phyloP scores from a whole-genome alignment of 2,797 vertebrate genomes.

The Malacoctenus gilli region DNA sequence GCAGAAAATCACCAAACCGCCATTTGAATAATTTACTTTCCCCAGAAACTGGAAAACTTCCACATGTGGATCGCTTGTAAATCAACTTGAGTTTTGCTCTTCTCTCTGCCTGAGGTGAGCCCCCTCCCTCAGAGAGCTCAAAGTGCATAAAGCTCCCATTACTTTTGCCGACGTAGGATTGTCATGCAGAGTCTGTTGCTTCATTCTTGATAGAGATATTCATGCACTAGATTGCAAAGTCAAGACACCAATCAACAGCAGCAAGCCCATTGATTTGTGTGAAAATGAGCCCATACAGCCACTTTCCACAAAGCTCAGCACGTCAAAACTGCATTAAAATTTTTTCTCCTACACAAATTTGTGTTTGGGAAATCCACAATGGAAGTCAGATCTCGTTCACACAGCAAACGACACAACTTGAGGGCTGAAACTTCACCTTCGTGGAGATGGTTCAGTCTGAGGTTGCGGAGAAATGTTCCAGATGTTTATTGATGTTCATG shows the following conservation, averaged over 20 bases:
- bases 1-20: too few relatives aligned
- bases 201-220: constrained; percentile 44
- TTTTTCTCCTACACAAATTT: constrained; percentile 40
- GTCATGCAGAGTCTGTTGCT: constrained; percentile 34
- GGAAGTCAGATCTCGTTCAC: constrained; percentile 7
- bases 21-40: too few relatives aligned
- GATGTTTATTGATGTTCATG: too few relatives aligned
- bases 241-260: constrained; percentile 64
- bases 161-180: constrained; percentile 25
- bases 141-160: constrained; percentile 4
- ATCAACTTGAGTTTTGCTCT: too few relatives aligned
- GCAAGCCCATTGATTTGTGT: constrained; percentile 55
- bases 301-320: constrained; percentile 33
- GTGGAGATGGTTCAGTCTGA: too few relatives aligned
- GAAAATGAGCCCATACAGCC: constrained; percentile 65
- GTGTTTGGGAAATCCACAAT: constrained; percentile 6
- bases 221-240: constrained; percentile 59
- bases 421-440: too few relatives aligned
- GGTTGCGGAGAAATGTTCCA: too few relatives aligned
- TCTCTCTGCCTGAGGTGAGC: too few relatives aligned
- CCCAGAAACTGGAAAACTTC: too few relatives aligned
- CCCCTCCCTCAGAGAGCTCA: too few relatives aligned
- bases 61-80: too few relatives aligned
- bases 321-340: constrained; percentile 59
- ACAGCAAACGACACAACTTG: background rate